Percentiles rank a stretch among this genome's conserved stretches.
Evolutionary conservation across 2,888 invertebrate species (phyloP).

Genomic region (Arctia plantaginis): DNA sequence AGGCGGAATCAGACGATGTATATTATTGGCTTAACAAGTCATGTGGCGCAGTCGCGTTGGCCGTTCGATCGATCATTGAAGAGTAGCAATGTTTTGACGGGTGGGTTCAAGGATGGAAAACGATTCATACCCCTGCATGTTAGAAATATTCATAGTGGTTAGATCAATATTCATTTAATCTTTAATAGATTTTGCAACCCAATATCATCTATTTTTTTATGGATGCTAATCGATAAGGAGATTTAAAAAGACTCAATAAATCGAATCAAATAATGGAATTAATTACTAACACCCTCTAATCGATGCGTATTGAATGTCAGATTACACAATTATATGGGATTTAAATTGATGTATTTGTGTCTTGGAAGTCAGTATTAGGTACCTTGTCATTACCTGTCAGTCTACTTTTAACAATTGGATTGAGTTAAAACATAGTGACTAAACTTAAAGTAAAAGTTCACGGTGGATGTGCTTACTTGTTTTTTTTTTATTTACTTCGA

Average conservation of each 20-base stretch:
- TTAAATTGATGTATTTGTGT: not conserved
- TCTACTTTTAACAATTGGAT: not conserved
- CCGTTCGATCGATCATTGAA: not conserved
- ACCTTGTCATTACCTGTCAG: not conserved
- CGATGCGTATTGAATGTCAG: not conserved
- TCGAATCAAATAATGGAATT: not conserved
- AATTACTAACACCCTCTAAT: not conserved
- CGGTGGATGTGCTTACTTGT: not conserved
- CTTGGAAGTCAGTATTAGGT: not conserved
- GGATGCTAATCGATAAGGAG: not conserved
- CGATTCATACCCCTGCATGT: not conserved
- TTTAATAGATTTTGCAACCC: not conserved
- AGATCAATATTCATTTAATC: not conserved
- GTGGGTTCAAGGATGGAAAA: not conserved
- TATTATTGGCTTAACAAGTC: not conserved
- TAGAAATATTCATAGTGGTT: not conserved
- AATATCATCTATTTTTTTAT: not conserved
- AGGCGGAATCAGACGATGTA: slow-evolving; percentile 1
- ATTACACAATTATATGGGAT: not conserved
- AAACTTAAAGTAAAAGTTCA: not conserved
- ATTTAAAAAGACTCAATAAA: not conserved
- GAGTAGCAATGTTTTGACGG: not conserved
- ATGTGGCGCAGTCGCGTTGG: not conserved
- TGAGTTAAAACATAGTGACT: not conserved
- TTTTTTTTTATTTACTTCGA: too few relatives aligned